A percentile compares a stretch with the other conserved stretches of the same genome.
phyloP scores from a whole-genome alignment of 1,140 invertebrate species.

The Ephestia elutella region DNA sequence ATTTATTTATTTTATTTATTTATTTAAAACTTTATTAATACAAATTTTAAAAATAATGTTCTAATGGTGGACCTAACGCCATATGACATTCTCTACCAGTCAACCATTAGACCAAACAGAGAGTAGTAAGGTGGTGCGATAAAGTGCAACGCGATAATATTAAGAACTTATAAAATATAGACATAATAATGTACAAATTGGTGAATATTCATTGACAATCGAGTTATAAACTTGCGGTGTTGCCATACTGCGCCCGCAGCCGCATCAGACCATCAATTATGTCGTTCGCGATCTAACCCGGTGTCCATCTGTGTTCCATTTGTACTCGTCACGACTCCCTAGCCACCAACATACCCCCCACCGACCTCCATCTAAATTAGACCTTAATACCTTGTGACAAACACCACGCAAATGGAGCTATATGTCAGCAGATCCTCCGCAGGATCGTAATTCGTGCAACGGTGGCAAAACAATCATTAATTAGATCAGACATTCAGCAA shows the following conservation, averaged over 20 bases:
- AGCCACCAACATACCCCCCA: constrained; percentile 18
- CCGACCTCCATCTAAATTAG: constrained; percentile 14
- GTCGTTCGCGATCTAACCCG: constrained; percentile 46
- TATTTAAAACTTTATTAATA: too few species aligned
- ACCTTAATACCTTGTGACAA: constrained; percentile 20
- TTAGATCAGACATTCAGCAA: constrained; percentile 40
- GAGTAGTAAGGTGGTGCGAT: too few species aligned
- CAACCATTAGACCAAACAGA: too few species aligned
- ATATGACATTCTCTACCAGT: too few species aligned
- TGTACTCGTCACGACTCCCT: constrained; percentile 41
- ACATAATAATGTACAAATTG: too few species aligned
- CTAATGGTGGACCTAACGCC: too few species aligned
- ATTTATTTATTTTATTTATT: too few species aligned
- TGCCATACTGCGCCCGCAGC: constrained; percentile 12
- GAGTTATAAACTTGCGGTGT: not conserved
- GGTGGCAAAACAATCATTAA: constrained; percentile 50
- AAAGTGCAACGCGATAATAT: too few species aligned
- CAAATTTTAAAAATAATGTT: too few species aligned
- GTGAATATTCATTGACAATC: not conserved
- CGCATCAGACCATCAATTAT: constrained; percentile 42
- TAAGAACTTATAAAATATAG: too few species aligned
- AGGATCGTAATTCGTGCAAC: constrained; percentile 33
- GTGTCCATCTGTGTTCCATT: constrained; percentile 48
- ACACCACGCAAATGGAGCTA: constrained; percentile 8
- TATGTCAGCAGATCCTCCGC: constrained; percentile 17